phyloP scores from a whole-genome alignment of 2,797 vertebrate species.

The Mormyrops boulengeri region DNA sequence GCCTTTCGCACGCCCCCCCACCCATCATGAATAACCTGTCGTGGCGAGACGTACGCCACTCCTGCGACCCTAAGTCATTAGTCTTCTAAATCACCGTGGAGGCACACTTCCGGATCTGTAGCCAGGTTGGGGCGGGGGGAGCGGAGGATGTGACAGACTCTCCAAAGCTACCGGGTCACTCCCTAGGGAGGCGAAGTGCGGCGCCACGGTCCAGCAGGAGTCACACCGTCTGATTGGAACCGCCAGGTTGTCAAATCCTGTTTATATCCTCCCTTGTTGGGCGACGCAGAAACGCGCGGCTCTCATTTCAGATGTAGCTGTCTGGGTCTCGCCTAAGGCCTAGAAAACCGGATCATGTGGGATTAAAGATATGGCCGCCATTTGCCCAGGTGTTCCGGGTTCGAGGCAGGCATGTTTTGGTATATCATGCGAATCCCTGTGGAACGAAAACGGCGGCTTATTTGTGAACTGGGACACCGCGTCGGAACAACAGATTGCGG shows the following conservation, averaged over 20 bases:
- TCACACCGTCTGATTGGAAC: slow-evolving; percentile 1
- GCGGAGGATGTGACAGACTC: neutral
- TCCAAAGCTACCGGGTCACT: neutral
- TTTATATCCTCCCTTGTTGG: neutral
- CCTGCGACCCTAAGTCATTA: neutral
- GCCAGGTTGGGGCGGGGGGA: neutral
- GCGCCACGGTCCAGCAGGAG: neutral
- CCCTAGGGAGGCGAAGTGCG: neutral
- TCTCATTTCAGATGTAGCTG: neutral
- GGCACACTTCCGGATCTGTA: neutral
- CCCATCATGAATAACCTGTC: neutral
- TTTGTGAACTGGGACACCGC: slow-evolving; percentile 42
- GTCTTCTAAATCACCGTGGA: slow-evolving; percentile 5
- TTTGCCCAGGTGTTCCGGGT: neutral
- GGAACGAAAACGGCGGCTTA: neutral
- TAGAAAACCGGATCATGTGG: neutral
- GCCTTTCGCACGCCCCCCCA: neutral
- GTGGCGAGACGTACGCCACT: neutral
- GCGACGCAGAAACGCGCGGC: neutral
- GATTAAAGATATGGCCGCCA: neutral
- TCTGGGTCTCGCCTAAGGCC: neutral
- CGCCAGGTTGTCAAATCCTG: neutral
- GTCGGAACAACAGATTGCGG: slow-evolving; percentile 58
- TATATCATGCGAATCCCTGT: neutral
- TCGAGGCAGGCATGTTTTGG: neutral